Base-by-base conservation (phyloP, 2,797 vertebrate species). In the Sebastes trivittatus region DNA sequence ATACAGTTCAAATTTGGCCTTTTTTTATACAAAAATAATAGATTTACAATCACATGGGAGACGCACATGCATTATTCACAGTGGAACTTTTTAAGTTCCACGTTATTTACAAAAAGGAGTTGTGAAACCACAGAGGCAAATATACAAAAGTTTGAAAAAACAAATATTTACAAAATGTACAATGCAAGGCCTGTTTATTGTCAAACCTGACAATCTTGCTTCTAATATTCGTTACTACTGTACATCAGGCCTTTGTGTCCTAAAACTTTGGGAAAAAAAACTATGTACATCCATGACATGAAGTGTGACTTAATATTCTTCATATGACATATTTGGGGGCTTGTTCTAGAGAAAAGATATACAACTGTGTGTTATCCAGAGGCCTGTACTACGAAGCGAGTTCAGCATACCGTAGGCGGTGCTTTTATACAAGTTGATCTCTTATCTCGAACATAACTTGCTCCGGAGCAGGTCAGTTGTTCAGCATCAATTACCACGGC, bases 11-110 rank as follows among this genome's bases (percentile, higher is more conserved):
- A 78, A 79, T 78, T 64, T 83, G 54, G 36, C 78, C 30, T 68
- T 72, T 80, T 3, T 83, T 87, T 54, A 68, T 91, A 91, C 78
- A 93, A 93, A 93, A 92, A 92, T 88, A 92, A 87, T 66, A 85
- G 6, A 87, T 87, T 77, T 80, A 85, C 8, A 1, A 79, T 80
- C 74, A 85, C 32, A 67, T 30, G 36, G 72, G 75, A 84, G 69
- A 84, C 16, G 0, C 16, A 80, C 14, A 67, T 25, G 72, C 64
- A 77, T 49, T 20, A 49, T 87, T 72, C 72, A 81, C 23, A 49
- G 59, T 64, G 69, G 7, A 77, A 56, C 54, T 18, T 63, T 56
- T 59, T 42, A 1, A 78, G 32, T 46, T 87, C 83, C 14, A 84
- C 13, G 69, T 30, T 83, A 85, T 87, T 86, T 91, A 91, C 78